Base-by-base conservation (phyloP, 1,140 invertebrate genomes). In the Bombus polaris region DNA sequence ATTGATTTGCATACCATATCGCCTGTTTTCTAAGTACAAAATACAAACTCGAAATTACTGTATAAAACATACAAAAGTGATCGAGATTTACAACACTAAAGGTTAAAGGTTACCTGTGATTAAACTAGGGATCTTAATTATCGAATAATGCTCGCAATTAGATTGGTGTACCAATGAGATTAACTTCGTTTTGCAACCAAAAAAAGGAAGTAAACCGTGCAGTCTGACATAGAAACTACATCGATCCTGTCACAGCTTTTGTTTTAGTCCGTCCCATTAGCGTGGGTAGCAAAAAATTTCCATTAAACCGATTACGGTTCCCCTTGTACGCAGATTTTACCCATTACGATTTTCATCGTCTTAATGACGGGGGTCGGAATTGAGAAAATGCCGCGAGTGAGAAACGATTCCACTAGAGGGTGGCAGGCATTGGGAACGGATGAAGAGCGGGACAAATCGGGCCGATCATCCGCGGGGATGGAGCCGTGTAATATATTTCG, bases 401-500 rank as follows among this genome's bases (percentile, higher is more conserved):
- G 80, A 37, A 70, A 28, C 65, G 47, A 78, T 70, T 71, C 70
- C 57, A 53, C 57, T 6, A 22, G 47, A 37, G 37, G 53, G 39
- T 22, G 28, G 59, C 6, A 35, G 57, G 25, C n/a, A 57, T 37
- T 39, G 70, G 28, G 70, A 53, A 65, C 32, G 37, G 68, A 71
- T 32, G 72, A 70, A 44, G 66, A 76, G 83, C 83, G 75, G 66
- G 77, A 62, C 66, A 85, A 87, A 90, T 91, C 71, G 86, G 68
- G 66, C 71, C 83, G 87, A 90, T 90, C 78, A 88, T 90, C 77
- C 75, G 72, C 66, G 81, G 76, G 87, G 86, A 83, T 72, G 81
- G 87, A 83, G 71, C 65, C 68, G 77, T 87, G 89, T 90, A 88
- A 91, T 91, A 90, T 87, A 91, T 91, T 91, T 90, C 89, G 89